Conservation (phyloP, 2,888 invertebrate genomes). For the Ptycholaimellus sp. region DNA sequence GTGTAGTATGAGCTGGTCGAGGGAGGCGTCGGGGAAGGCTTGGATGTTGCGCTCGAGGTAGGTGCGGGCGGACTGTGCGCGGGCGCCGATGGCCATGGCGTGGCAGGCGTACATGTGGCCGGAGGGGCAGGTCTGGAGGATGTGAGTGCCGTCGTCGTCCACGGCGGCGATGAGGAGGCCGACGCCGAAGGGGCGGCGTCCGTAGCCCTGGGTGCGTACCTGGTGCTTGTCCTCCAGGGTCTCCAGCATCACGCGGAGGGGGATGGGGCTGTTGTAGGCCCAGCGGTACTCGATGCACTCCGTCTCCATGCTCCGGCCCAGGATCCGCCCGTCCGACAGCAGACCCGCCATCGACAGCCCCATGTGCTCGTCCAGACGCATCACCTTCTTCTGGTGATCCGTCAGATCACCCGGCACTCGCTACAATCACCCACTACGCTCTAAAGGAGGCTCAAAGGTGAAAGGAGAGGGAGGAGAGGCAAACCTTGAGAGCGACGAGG, state of each 20-base stretch:
- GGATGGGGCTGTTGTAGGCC: constrained; percentile 43
- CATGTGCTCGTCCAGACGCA: constrained; percentile 79
- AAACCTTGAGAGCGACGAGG: constrained; percentile 62
- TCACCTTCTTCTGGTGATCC: constrained; percentile 88
- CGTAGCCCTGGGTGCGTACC: constrained; percentile 84
- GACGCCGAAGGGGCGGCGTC: constrained; percentile 84
- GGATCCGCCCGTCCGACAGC: constrained; percentile 82
- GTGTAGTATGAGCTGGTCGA: constrained; percentile 71
- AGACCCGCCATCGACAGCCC: constrained; percentile 83
- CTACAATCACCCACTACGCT: constrained; percentile 18
- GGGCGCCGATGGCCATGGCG: constrained; percentile 91
- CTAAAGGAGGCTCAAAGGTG: not conserved
- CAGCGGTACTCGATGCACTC: constrained; percentile 85
- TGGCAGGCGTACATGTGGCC: constrained; percentile 92
- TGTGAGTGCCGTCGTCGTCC: constrained; percentile 70
- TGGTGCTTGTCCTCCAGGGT: constrained; percentile 49
- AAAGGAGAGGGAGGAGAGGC: not conserved
- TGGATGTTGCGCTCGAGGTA: constrained; percentile 75
- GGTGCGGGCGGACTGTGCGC: constrained; percentile 88
- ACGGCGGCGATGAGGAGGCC: constrained; percentile 75
- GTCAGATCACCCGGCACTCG: constrained; percentile 84
- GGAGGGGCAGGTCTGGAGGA: constrained; percentile 89
- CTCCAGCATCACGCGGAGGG: constrained; percentile 8
- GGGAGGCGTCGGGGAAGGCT: constrained; percentile 34
- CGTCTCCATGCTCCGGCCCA: constrained; percentile 74